A percentile compares a stretch with the other conserved stretches of the same genome.
phyloP scores from a whole-genome alignment of 2,797 vertebrate species.

The Molossus molossus region DNA sequence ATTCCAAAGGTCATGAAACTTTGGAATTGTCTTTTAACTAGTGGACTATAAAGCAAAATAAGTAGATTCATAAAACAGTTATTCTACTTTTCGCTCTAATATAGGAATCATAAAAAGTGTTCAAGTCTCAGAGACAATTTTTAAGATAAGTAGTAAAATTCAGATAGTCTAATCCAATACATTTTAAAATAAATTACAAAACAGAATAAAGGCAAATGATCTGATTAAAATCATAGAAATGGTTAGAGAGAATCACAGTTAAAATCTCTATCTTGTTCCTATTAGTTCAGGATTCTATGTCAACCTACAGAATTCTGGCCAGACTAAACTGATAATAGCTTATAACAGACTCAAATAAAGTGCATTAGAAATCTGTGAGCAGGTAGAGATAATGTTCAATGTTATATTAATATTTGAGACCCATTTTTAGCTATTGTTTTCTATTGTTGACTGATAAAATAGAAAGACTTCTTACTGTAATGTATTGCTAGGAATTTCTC shows the following conservation, averaged over 20 bases:
- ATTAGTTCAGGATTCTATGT: background rate
- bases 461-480: background rate
- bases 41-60: background rate
- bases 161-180: background rate
- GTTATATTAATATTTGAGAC: constrained; percentile 5
- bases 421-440: constrained; percentile 2
- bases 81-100: background rate
- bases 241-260: background rate
- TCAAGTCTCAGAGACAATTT: background rate
- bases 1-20: background rate
- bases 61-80: background rate
- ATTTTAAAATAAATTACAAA: constrained; percentile 33
- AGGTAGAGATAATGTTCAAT: background rate
- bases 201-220: background rate
- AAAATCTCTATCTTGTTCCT: background rate
- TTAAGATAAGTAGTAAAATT: background rate
- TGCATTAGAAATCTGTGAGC: constrained; percentile 7
- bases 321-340: background rate
- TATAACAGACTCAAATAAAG: background rate
- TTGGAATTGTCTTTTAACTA: background rate
- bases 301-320: background rate
- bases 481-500: background rate
- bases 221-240: background rate
- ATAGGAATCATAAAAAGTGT: background rate
- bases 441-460: background rate